Evolutionary conservation across 1,140 invertebrate genomes (phyloP), one percentile per base, ranked within the genome.

Genomic region (Ruditapes philippinarum): DNA sequence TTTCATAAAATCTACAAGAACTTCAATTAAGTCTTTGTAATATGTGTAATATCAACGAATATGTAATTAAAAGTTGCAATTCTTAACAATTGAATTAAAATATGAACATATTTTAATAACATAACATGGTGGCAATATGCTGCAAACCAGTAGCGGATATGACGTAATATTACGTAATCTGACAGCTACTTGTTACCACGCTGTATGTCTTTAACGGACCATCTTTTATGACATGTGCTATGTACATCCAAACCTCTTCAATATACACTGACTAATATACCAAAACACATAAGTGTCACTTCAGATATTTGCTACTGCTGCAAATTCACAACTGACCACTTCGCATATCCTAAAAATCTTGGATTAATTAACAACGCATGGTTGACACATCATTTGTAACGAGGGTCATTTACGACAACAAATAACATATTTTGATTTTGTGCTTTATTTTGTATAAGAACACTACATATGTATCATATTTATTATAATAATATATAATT

Each of bases 81-180:
- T n/a, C n/a, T n/a, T n/a, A n/a, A n/a, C n/a, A n/a, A n/a, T n/a
- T n/a, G n/a, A 65, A 9, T 65, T 25, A n/a, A 11, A 25, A 25
- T 65, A 36, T 38, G 36, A 22, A 76, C 40, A n/a, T 1, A 19
- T 76, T n/a, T 38, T 38, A 76, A 22, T 38, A 22, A 45, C 74
- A 1, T 36, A 40, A 78, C 28, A 36, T 31, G 45, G 38, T 0
- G 5, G 28, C 54, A 82, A 82, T 25, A 62, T 62, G 38, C 33
- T 19, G 12, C 31, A 2, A n/a, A 45, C 31, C 62, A 51, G 51
- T 57, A 74, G 68, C 82, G 82, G 82, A 84, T 25, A 38, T 84
- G 51, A 73, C 68, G 49, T 74, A 84, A 84, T 25, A 38, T 84
- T 73, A 73, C 68, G 49, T 74, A 84, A 84, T 31, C 9, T 84